Conservation (phyloP, 2,113 vertebrate species). For the Oreochromis tanganicae region DNA sequence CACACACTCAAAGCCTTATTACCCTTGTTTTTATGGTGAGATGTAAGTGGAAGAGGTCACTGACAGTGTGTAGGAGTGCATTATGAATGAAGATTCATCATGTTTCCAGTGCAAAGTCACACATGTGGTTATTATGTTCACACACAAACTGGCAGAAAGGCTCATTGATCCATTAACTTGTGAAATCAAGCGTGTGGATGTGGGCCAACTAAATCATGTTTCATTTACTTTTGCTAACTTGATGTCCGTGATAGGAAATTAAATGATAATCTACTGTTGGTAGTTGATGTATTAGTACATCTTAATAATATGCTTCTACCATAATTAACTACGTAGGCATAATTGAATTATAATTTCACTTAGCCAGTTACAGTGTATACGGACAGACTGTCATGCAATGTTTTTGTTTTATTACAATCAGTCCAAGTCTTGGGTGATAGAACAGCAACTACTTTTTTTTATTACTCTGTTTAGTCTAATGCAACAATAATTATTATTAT, state of each 20-base stretch:
- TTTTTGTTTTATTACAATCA: neutral
- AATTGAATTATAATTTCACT: neutral
- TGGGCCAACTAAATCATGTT: neutral
- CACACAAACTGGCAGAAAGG: neutral
- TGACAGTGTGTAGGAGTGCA: neutral
- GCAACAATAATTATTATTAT: neutral
- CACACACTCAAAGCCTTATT: neutral
- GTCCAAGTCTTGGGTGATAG: neutral
- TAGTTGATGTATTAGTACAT: neutral
- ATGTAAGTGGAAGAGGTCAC: neutral
- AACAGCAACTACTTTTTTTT: fast-evolving
- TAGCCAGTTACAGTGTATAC: neutral
- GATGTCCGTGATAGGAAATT: neutral
- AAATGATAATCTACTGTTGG: neutral
- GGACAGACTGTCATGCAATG: neutral
- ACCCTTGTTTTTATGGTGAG: neutral
- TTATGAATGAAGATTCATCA: neutral
- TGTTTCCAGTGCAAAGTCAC: neutral
- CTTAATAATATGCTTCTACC: neutral
- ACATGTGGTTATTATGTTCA: neutral
- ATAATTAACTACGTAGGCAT: neutral
- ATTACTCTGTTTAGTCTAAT: neutral
- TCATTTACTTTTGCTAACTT: neutral
- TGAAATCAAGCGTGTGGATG: neutral
- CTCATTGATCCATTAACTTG: neutral